Conservation (phyloP, 2,113 vertebrate species). For the Machaerirhynchus nigripectus region DNA sequence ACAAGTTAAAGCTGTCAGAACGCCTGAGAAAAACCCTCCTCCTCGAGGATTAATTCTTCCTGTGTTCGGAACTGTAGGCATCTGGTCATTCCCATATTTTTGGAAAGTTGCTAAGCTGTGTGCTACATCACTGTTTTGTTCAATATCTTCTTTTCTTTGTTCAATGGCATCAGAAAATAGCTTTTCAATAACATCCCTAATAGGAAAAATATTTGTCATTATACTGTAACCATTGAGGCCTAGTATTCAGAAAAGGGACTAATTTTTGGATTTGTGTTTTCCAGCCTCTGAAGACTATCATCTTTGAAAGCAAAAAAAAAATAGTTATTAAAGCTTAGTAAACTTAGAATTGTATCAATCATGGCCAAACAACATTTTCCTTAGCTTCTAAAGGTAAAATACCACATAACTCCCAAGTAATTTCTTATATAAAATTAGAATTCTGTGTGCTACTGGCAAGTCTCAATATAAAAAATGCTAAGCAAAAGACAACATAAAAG, state of each 20-base stretch:
- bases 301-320: not conserved
- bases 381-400: not conserved
- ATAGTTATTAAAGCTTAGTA: not conserved
- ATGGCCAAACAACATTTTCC: not conserved
- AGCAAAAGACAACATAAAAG: not conserved
- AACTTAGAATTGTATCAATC: not conserved
- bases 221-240: not conserved
- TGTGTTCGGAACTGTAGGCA: slow-evolving; percentile 47
- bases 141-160: slow-evolving; percentile 82
- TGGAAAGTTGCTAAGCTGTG: slow-evolving; percentile 85
- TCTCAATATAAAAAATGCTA: not conserved
- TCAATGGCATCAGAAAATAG: slow-evolving; percentile 82
- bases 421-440: not conserved
- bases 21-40: slow-evolving; percentile 89
- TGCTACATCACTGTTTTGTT: slow-evolving; percentile 74
- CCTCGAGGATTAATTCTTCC: slow-evolving; percentile 71
- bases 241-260: not conserved
- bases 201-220: slow-evolving; percentile 19
- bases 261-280: not conserved
- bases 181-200: slow-evolving; percentile 89
- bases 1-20: slow-evolving; percentile 85
- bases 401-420: not conserved
- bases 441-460: not conserved
- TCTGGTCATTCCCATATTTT: slow-evolving; percentile 81
- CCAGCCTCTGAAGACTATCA: not conserved